phyloP scores from a whole-genome alignment of 1,140 invertebrate species.

The Potamilus streckersoni region DNA sequence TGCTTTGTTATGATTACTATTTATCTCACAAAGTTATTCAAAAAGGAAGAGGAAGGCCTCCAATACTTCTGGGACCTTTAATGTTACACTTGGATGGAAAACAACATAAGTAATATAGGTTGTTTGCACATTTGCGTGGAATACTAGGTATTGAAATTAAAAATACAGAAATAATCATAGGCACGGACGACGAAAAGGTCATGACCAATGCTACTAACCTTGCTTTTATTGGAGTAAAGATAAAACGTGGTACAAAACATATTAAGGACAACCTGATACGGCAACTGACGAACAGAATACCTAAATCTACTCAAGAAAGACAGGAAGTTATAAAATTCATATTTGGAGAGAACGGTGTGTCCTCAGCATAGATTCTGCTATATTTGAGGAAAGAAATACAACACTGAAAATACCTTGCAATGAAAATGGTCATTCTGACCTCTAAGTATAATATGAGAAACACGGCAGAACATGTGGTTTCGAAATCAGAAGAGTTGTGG shows the following conservation, averaged over 20 bases:
- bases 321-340: constrained; percentile 3
- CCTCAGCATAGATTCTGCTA: background rate
- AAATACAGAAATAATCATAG: constrained; percentile 6
- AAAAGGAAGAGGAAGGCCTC: constrained; percentile 8
- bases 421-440: background rate
- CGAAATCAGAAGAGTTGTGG: constrained; percentile 1
- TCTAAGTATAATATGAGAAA: constrained; percentile 3
- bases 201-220: constrained; percentile 22
- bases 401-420: background rate
- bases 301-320: constrained; percentile 1
- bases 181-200: constrained; percentile 29
- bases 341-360: constrained; percentile 4
- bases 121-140: constrained; percentile 18
- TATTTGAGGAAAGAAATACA: constrained; percentile 5
- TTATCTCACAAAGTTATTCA: constrained; percentile 10
- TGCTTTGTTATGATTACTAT: constrained; percentile 28
- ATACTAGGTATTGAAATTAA: background rate
- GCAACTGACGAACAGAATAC: constrained; percentile 19
- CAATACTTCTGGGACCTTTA: constrained; percentile 24
- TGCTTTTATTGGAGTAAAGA: constrained; percentile 3
- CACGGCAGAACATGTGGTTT: background rate
- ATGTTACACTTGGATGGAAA: constrained; percentile 27
- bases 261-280: constrained; percentile 26
- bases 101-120: constrained; percentile 12
- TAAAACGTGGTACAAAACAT: constrained; percentile 27